These are phyloP conservation scores for Criorhina ranunculi DNA, from an alignment of 2,888 invertebrate species.

Conservation along the genomic window DNA sequence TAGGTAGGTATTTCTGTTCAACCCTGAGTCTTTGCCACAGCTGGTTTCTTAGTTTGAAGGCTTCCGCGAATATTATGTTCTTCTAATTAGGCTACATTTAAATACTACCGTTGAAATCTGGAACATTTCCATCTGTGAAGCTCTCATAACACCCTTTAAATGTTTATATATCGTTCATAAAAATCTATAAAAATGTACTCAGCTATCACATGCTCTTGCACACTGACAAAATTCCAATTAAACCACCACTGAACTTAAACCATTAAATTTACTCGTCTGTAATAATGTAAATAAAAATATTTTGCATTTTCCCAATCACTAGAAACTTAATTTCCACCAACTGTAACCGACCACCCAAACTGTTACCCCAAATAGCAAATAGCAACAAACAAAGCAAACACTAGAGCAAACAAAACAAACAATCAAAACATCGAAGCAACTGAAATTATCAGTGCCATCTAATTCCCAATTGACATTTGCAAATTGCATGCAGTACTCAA, in stretches of 20 bases:
- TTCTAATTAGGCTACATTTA: too few relatives aligned
- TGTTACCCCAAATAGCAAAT: not conserved
- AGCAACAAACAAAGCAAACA: conserved; percentile 49
- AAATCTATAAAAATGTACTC: too few relatives aligned
- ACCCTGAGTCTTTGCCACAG: too few relatives aligned
- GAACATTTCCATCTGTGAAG: too few relatives aligned
- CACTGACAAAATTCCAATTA: not conserved
- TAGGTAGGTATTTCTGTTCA: too few relatives aligned
- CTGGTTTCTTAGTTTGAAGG: too few relatives aligned
- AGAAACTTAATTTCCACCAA: conserved; percentile 44
- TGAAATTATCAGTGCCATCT: conserved; percentile 72
- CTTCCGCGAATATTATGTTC: too few relatives aligned
- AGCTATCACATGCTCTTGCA: not conserved
- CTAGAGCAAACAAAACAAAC: conserved; percentile 51
- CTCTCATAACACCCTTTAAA: too few relatives aligned
- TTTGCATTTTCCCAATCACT: conserved; percentile 48
- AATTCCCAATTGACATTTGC: conserved; percentile 74
- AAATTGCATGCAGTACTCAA: conserved; percentile 60
- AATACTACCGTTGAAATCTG: too few relatives aligned
- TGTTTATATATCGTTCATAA: too few relatives aligned
- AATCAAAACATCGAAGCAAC: conserved; percentile 67
- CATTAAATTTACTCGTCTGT: conserved; percentile 30
- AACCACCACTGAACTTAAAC: conserved; percentile 15
- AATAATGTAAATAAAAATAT: conserved; percentile 49
- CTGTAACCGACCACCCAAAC: conserved; percentile 4